These are phyloP conservation scores for Anoplopoma fimbria DNA, from an alignment of 2,113 vertebrate species.

Conservation along the genomic window DNA sequence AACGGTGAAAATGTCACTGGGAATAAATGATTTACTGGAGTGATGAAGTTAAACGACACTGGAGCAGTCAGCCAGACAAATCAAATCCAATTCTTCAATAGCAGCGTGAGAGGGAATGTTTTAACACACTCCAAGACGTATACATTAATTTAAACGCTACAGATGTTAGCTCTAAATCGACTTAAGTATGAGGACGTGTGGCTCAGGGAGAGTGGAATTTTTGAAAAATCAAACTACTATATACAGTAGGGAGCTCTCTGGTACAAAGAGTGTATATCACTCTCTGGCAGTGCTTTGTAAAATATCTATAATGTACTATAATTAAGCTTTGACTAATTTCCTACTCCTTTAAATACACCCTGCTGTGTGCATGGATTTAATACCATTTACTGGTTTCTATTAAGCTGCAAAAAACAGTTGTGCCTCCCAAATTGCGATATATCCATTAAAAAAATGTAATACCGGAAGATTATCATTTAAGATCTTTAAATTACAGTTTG, in stretches of 20 bases:
- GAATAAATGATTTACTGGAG: conserved; percentile 53
- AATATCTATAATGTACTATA: conserved; percentile 31
- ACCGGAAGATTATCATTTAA: conserved; percentile 15
- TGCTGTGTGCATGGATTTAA: conserved; percentile 22
- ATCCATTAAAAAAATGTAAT: background rate
- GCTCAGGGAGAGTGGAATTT: background rate
- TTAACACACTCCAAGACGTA: background rate
- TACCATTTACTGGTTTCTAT: conserved; percentile 30
- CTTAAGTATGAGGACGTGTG: background rate
- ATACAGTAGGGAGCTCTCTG: background rate
- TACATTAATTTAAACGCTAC: background rate
- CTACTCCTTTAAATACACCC: conserved; percentile 21
- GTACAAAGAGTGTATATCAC: conserved; percentile 1
- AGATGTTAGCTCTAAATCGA: conserved; percentile 17
- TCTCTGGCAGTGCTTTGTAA: conserved; percentile 10
- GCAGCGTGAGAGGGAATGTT: background rate
- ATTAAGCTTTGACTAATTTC: conserved; percentile 42
- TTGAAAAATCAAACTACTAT: background rate
- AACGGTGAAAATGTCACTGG: conserved; percentile 48
- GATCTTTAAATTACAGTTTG: conserved; percentile 9
- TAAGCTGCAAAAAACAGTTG: conserved; percentile 9
- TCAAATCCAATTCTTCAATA: conserved; percentile 6
- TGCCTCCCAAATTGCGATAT: conserved; percentile 12
- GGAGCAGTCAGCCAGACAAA: conserved; percentile 27
- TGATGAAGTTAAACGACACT: conserved; percentile 35